Percentiles rank a stretch among this genome's conserved stretches.
Evolutionary conservation across 2,797 vertebrate genomes (phyloP).

Genomic region (Phoebastria nigripes): DNA sequence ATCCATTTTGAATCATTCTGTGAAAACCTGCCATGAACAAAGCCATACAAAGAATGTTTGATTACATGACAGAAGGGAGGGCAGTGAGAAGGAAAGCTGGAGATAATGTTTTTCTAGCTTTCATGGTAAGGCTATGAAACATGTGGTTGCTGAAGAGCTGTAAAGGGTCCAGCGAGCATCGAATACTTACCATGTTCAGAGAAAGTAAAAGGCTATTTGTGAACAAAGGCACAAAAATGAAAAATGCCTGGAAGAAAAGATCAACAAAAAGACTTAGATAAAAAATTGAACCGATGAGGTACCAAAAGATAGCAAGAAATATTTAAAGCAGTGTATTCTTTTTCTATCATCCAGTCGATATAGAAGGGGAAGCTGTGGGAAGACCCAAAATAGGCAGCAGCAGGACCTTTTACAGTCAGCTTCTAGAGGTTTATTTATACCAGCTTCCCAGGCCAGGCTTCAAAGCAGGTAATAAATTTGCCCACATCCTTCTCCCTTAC

Average conservation of each 20-base stretch:
- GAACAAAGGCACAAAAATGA: slow-evolving; percentile 23
- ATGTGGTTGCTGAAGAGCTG: neutral
- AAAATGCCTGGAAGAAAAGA: neutral
- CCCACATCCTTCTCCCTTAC: neutral
- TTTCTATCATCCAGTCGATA: neutral
- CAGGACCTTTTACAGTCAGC: neutral
- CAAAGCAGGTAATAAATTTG: neutral
- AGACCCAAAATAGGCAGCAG: neutral
- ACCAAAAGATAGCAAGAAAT: neutral
- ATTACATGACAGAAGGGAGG: neutral
- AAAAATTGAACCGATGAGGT: neutral
- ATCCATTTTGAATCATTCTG: slow-evolving; percentile 16
- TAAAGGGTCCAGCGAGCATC: neutral
- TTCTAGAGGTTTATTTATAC: neutral
- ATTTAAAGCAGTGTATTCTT: neutral
- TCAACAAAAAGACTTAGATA: neutral
- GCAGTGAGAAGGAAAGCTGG: neutral
- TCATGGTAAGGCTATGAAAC: neutral
- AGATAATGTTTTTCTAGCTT: neutral
- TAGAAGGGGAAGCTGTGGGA: neutral
- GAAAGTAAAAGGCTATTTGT: slow-evolving; percentile 11
- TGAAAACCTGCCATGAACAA: slow-evolving; percentile 17
- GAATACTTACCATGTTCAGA: neutral
- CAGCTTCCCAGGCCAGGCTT: neutral
- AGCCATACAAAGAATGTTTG: slow-evolving; percentile 15